phyloP scores from a whole-genome alignment of 92 coral and sea anemone species.

The Phymanthus crucifer region DNA sequence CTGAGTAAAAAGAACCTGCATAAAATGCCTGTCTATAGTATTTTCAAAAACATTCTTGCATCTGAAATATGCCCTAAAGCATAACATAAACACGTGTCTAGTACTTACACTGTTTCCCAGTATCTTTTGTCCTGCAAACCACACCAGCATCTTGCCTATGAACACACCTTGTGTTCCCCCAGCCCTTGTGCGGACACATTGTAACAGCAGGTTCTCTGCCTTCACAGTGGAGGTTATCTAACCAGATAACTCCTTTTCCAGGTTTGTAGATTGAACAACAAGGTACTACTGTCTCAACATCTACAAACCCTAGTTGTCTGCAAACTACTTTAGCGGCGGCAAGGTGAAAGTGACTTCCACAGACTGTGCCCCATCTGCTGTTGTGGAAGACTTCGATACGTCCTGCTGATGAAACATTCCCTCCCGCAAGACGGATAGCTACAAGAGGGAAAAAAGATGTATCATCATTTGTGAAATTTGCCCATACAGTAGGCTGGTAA shows the following conservation, averaged over 20 bases:
- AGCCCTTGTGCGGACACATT: conserved; percentile 64
- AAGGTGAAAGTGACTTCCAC: conserved; percentile 45
- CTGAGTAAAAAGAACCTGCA: too few relatives aligned
- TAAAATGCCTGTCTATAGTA: too few relatives aligned
- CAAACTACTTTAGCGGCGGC: conserved; percentile 58
- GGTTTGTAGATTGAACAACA: conserved; percentile 48
- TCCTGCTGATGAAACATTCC: conserved; percentile 42
- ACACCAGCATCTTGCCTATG: conserved; percentile 52
- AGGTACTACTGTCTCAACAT: conserved; percentile 51
- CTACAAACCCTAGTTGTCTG: conserved; percentile 46
- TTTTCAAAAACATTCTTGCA: too few relatives aligned
- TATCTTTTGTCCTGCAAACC: conserved; percentile 46
- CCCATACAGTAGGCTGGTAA: background rate
- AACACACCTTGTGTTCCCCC: conserved; percentile 49
- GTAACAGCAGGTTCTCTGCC: conserved; percentile 53
- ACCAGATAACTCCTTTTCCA: conserved; percentile 61
- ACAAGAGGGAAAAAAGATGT: background rate
- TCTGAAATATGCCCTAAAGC: background rate
- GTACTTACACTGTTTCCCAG: conserved; percentile 37
- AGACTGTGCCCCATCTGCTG: conserved; percentile 57
- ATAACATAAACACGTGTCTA: background rate
- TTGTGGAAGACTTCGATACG: conserved; percentile 62
- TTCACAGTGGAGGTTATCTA: conserved; percentile 50
- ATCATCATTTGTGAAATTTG: background rate
- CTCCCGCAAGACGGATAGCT: conserved; percentile 45